Percentiles rank a stretch among this genome's conserved stretches.
Evolutionary conservation across 1,140 invertebrate genomes (phyloP).

Genomic region (Watersipora subatra): DNA sequence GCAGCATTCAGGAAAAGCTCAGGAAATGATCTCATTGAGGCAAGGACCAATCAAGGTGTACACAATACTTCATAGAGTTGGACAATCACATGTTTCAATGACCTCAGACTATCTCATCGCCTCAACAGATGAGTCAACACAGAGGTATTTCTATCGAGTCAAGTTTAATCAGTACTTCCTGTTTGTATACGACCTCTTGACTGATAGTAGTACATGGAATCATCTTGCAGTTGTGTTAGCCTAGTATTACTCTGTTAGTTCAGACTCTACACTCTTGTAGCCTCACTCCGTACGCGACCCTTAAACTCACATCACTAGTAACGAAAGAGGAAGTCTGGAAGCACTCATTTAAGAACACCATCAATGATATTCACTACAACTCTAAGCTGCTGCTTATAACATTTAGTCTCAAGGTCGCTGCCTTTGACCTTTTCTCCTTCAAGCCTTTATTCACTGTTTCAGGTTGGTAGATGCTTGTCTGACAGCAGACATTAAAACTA

Average conservation of each 20-base stretch:
- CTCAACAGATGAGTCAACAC: no score
- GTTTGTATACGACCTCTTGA: no score
- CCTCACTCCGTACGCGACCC: slow-evolving; percentile 65
- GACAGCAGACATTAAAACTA: no score
- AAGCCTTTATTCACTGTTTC: slow-evolving; percentile 55
- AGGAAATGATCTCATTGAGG: slow-evolving; percentile 75
- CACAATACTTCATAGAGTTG: slow-evolving; percentile 58
- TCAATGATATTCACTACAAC: slow-evolving; percentile 73
- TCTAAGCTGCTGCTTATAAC: slow-evolving; percentile 58
- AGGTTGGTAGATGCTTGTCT: no score
- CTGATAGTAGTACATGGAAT: no score
- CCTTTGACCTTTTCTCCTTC: slow-evolving; percentile 75
- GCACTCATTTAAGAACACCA: slow-evolving; percentile 79
- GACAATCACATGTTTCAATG: no score
- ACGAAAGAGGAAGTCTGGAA: slow-evolving; percentile 67
- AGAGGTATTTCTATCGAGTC: no score
- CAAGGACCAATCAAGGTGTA: slow-evolving; percentile 70
- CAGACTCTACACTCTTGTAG: no score
- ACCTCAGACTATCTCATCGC: no score
- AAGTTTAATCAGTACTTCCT: no score
- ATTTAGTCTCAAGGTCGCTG: slow-evolving; percentile 73
- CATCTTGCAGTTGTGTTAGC: no score
- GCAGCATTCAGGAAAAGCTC: slow-evolving; percentile 70
- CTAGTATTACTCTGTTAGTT: no score
- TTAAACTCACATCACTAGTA: slow-evolving; percentile 77